Evolutionary conservation across 2,113 vertebrate species (phyloP), one percentile per base, ranked within the genome.

Genomic region (Hemicordylus capensis): DNA sequence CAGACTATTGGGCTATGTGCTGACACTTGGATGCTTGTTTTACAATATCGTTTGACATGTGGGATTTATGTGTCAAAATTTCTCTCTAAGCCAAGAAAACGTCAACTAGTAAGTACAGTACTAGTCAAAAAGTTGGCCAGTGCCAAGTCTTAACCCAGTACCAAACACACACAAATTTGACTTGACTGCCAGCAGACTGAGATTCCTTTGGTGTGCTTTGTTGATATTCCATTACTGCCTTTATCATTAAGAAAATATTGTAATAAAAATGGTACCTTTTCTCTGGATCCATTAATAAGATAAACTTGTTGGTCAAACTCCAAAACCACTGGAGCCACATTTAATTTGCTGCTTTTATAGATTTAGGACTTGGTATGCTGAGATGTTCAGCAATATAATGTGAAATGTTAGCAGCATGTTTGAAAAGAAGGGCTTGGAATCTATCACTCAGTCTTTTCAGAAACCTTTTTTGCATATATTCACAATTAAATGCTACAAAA

Each of bases 1-100:
- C 92, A 96, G 95, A 95, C 94, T 88, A 89, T 90, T 93, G 86
- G 93, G 86, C 93, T 90, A 91, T 96, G 95, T 95, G 95, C 96
- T 94, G 95, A 97, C 96, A 97, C 96, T 96, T 95, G 95, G 95
- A 96, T 97, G 96, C 97, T 97, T 97, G 96, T 97, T 97, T 97
- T 96, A 96, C 95, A 96, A 95, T 97, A 97, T 98, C 95, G 96
- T 95, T 97, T 96, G 96, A 97, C 97, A 97, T 93, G 91, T 94
- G 94, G 96, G 95, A 96, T 97, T 96, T 97, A 95, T 95, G 96
- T 96, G 96, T 97, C 97, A 94, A 96, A 94, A 90, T 92, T 95
- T 94, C 89, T 87, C 84, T 93, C 24, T 80, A 95, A 94, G 96
- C 97, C 96, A 97, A 97, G 96, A 96, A 97, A 95, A 95, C 69